phyloP scores from a whole-genome alignment of 2,797 vertebrate species.

The Percopsis omiscomaycus region DNA sequence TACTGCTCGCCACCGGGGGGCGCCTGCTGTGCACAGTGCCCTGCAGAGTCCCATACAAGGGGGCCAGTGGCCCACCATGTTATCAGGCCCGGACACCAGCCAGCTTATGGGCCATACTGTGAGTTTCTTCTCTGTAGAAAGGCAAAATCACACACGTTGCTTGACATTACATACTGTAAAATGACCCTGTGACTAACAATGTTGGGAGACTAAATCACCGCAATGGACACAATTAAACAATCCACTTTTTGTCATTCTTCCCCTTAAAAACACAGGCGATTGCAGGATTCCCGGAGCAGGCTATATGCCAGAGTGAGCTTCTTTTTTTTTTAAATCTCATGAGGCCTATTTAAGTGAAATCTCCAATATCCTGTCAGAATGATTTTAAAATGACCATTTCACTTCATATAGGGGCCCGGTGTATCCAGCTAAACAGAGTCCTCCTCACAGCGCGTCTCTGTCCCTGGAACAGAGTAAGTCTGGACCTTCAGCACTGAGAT shows the following conservation, averaged over 20 bases:
- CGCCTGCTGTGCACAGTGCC: constrained; percentile 65
- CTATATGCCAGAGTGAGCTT: constrained; percentile 58
- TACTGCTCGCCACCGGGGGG: constrained; percentile 57
- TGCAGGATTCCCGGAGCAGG: constrained; percentile 40
- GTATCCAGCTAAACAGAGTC: constrained; percentile 39
- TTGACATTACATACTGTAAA: background rate
- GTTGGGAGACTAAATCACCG: too few species aligned
- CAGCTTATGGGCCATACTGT: constrained; percentile 55
- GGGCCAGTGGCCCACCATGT: constrained; percentile 29
- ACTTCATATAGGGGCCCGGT: constrained; percentile 40
- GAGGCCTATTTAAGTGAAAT: background rate
- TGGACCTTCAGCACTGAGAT: rapidly evolving
- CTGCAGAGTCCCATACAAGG: constrained; percentile 53
- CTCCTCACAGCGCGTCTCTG: constrained; percentile 57
- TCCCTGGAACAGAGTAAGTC: constrained; percentile 81
- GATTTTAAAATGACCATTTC: constrained; percentile 1
- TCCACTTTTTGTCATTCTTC: constrained; percentile 4
- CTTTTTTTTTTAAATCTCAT: too few species aligned
- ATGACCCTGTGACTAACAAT: too few species aligned
- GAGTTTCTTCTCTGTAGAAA: constrained; percentile 47
- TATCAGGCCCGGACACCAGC: constrained; percentile 47
- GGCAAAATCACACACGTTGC: background rate
- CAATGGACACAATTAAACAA: background rate
- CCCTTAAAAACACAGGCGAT: constrained; percentile 51
- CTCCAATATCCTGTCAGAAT: background rate